Evolutionary conservation across 2,888 invertebrate species (phyloP), one percentile per base, ranked within the genome.

Genomic region (Calliphora vomitoria): DNA sequence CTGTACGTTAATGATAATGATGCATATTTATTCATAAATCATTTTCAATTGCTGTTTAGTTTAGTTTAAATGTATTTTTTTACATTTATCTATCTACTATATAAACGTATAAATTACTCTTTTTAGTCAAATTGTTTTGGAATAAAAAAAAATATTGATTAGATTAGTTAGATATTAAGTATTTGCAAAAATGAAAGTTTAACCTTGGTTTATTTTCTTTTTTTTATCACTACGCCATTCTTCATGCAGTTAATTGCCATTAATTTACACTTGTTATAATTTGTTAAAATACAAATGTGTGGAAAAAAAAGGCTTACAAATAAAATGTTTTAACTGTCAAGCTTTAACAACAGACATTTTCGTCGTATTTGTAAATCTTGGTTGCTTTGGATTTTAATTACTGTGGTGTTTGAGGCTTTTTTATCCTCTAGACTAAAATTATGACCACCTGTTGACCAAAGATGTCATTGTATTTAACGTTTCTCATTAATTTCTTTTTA

Each of bases 181-280:
- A 13, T 47, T 62, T 69, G 35, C n/a, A 60, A 82, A 85, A 87
- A 82, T 79, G 85, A 87, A 87, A 87, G 87, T 85, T 83, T 74
- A 83, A 64, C 55, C 71, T 55, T 83, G 31, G 35, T 44, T 62
- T 35, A 35, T 71, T 71, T 64, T 1, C 18, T 18, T 0, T 20
- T 66, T 35, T 55, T 11, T 15, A 50, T 11, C 44, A 71, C 38
- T 66, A 18, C 31, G 10, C 55, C 38, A 55, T 85, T 74, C 11
- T 69, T 68, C 31, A 50, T 75, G 55, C 41, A 44, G 68, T 72
- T 81, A 84, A 84, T 83, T 80, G 64, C 75, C 68, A 69, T 80
- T 76, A 71, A 80, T 79, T 79, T 82, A 58, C 82, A 79, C 85
- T 87, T 64, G 76, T 38, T 82, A 60, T 85, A 87, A 87, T 87